These are phyloP conservation scores for Meloidogyne hapla DNA, from an alignment of 1,140 invertebrate species.

Conservation along the genomic window DNA sequence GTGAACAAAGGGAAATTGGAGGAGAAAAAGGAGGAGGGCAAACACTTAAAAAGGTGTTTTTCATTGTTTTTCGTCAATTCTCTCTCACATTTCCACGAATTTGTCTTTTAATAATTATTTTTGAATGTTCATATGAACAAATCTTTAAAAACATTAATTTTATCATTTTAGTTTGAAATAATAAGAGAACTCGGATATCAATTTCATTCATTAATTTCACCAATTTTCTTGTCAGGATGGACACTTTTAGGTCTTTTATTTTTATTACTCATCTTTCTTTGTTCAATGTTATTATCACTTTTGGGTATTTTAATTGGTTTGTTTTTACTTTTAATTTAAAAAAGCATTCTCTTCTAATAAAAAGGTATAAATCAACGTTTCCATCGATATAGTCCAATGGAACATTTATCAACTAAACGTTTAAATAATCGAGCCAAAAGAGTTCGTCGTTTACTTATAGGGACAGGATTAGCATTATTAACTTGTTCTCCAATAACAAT, in stretches of 20 bases:
- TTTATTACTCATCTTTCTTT: background rate
- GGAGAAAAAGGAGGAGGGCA: background rate
- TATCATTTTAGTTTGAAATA: conserved; percentile 1
- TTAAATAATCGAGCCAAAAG: background rate
- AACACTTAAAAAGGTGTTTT: background rate
- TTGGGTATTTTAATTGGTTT: conserved; percentile 4
- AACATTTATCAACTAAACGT: conserved; percentile 3
- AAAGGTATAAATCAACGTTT: conserved; percentile 13
- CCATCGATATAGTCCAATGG: conserved; percentile 2
- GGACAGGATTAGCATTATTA: background rate
- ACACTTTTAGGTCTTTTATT: background rate
- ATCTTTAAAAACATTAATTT: too few species aligned
- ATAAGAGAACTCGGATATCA: conserved; percentile 19
- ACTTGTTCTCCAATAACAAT: conserved; percentile 1
- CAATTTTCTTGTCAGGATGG: background rate
- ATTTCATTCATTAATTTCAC: conserved; percentile 11
- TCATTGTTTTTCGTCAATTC: too few species aligned
- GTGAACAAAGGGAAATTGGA: background rate
- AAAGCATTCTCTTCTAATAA: too few species aligned
- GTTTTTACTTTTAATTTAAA: background rate
- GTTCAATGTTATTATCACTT: conserved; percentile 11
- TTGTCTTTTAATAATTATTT: too few species aligned
- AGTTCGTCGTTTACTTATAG: background rate
- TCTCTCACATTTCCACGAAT: too few species aligned
- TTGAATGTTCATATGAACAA: too few species aligned